Evolutionary conservation across 2,113 vertebrate species (phyloP), one percentile per base, ranked within the genome.

Genomic region (Eublepharis macularius): DNA sequence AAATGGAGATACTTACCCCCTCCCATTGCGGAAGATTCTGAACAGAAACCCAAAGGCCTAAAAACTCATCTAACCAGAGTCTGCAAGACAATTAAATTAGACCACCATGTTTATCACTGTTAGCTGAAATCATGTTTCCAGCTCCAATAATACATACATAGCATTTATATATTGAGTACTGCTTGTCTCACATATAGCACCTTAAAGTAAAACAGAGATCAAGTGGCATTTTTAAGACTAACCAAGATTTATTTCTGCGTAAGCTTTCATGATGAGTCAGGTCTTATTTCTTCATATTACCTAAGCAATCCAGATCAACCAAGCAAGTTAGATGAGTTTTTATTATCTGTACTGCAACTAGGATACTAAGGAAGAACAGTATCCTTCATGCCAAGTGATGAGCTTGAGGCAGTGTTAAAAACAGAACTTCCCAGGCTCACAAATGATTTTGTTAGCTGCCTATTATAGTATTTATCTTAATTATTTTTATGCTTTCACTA

Each of bases 11-110:
- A 97, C 98, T 97, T 89, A 99, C 99, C 96, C 98, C 96, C 95
- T 99, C 99, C 99, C 99, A 99, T 60, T 98, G 97, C 74, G 99
- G 99, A 90, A 99, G 97, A 96, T 99, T 99, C 93, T 99, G 99
- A 90, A 99, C 98, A 4, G 98, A 98, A 91, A 97, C 96, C 98
- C 98, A 99, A 92, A 99, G 96, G 92, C 95, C 97, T 93, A 99
- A 96, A 91, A 99, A 93, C 94, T 99, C 99, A 95, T 98, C 97
- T 92, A 99, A 98, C 99, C 99, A 99, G 95, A 99, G 97, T 94
- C 99, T 99, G 96, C 76, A 96, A 90, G 84, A 94, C 74, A 95
- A 94, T 3, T 89, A 79, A 92, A 83, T 14, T 1, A 86, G 81
- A 76, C n/a, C 11, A 17, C 21, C 36, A 65, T 49, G 2, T 60